Conservation (phyloP, 1,140 invertebrate genomes). For the Myzus persicae region DNA sequence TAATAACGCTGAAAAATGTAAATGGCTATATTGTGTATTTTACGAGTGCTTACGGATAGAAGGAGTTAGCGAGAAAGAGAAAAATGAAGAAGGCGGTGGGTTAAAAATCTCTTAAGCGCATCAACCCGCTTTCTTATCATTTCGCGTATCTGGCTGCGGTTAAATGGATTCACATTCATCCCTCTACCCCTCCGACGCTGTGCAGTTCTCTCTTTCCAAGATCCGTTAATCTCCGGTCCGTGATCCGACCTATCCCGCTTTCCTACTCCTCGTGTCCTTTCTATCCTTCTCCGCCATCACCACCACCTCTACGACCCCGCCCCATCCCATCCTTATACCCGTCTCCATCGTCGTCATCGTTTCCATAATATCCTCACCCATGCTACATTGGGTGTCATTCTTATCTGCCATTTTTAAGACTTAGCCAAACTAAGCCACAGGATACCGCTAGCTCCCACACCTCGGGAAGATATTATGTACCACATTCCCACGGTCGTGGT, state of each 20-base stretch:
- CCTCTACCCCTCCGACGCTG: not conserved
- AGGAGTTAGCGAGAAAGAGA: conserved; percentile 23
- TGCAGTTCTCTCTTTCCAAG: conserved; percentile 16
- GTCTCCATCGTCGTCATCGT: not conserved
- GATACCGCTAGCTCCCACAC: not conserved
- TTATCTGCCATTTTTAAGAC: conserved; percentile 55
- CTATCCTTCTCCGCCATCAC: not conserved
- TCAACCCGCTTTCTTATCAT: conserved; percentile 50
- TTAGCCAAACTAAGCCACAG: conserved; percentile 25
- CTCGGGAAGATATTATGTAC: not conserved
- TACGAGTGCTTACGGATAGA: not conserved
- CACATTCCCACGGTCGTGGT: not conserved
- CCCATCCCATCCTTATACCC: not conserved
- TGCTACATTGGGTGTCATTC: conserved; percentile 7
- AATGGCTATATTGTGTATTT: not conserved
- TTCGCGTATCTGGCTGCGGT: conserved; percentile 42
- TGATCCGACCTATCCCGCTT: not conserved
- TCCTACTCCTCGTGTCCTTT: not conserved
- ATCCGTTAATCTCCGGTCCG: conserved; percentile 51
- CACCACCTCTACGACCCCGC: not conserved
- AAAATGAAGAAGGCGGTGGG: not conserved
- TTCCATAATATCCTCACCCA: not conserved
- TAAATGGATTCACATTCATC: conserved; percentile 56
- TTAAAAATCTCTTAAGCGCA: conserved; percentile 56
- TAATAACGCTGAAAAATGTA: not conserved